Evolutionary conservation across 2,888 invertebrate species (phyloP).

Genomic region (Sympetrum striolatum): DNA sequence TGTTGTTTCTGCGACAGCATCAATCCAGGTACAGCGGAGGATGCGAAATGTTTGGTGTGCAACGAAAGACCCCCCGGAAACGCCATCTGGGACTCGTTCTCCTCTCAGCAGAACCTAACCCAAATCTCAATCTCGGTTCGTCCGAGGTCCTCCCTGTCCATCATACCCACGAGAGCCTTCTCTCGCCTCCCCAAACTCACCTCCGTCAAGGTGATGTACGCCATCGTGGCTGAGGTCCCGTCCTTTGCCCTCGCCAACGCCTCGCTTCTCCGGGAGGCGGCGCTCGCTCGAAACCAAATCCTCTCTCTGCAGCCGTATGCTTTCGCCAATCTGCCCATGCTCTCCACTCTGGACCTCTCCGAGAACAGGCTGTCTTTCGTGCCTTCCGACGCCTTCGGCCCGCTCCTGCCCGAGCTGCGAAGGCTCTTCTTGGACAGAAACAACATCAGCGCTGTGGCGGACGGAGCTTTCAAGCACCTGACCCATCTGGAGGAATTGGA

Average conservation of each 20-base stretch:
- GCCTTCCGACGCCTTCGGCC: conserved; percentile 62
- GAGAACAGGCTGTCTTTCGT: conserved; percentile 80
- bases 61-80: conserved; percentile 66
- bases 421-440: conserved; percentile 53
- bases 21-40: conserved; percentile 67
- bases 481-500: conserved; percentile 51
- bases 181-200: conserved; percentile 71
- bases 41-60: conserved; percentile 81
- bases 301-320: conserved; percentile 71
- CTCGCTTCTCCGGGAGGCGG: conserved; percentile 71
- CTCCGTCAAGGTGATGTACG: conserved; percentile 75
- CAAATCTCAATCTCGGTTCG: conserved; percentile 76
- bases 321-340: conserved; percentile 74
- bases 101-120: conserved; percentile 70
- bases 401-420: conserved; percentile 66
- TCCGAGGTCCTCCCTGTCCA: conserved; percentile 72
- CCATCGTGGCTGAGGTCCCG: conserved; percentile 72
- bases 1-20: conserved; percentile 73
- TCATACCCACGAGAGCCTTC: conserved; percentile 75
- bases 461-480: conserved; percentile 53
- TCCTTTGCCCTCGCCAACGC: conserved; percentile 78
- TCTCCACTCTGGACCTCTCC: conserved; percentile 74
- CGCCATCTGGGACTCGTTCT: conserved; percentile 73
- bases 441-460: conserved; percentile 52
- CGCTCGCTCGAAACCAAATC: conserved; percentile 74